Base-by-base conservation (phyloP, 2,113 vertebrate genomes). In the Caranx melampygus region DNA sequence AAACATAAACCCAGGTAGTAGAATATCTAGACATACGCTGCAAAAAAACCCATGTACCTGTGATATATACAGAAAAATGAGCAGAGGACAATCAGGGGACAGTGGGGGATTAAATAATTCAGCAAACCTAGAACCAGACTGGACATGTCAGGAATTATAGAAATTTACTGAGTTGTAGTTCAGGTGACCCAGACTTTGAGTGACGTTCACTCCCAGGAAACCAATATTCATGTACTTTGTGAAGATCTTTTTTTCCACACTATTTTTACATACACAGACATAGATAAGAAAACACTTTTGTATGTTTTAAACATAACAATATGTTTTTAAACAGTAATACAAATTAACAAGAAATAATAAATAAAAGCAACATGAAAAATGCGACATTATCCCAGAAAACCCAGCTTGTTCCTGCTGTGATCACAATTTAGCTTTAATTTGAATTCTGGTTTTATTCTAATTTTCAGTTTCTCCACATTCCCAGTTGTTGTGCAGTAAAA, bases 391-490 rank as follows among this genome's bases (percentile, higher is more conserved):
- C 20, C 10, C 7, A 52, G 51, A 8, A 10, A 10, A 21, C 51
- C 51, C 18, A 52, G 49, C 31, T 47, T 47, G 49, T 51, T 21
- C 45, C 52, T 20, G 10, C 18, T 37, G 34, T 45, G 21, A 65
- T 65, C 14, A 15, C 16, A 42, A 40, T 42, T 21, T 26, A 26
- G 51, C 8, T 78, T 60, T 58, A 57, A 20, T 45, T 52, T 44
- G 10, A 44, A 34, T 31, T 42, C 12, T 40, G 37, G 21, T 18
- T 51, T 49, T 52, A 16, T 52, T 51, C 10, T 26, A 13, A 11
- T 21, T 69, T 57, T 68, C 37, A 55, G 16, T 52, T 35, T 67
- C 3, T 37, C 7, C 72, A 61, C 61, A 66, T 51, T 42, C 5
- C 20, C 31, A 26, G 26, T 44, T 42, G 21, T 35, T 79, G 21